Base-by-base conservation (phyloP, 1,140 invertebrate species). In the Philotrypesis tridentata region DNA sequence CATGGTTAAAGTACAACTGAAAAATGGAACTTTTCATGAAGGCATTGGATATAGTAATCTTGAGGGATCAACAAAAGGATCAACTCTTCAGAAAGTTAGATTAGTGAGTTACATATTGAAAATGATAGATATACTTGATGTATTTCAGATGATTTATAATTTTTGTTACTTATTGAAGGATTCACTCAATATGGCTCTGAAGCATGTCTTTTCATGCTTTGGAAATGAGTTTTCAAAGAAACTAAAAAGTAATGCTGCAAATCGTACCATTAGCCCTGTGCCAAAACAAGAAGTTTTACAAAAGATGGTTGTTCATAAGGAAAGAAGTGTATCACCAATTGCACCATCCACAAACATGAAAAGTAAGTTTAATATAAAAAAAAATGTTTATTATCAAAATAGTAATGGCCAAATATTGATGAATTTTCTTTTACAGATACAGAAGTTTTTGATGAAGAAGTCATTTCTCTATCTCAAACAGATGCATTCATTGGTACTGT, bases 11-110 rank as follows among this genome's bases (percentile, higher is more conserved):
- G 80, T 88, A 1, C 87, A 89, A 73, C 61, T 88, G 6, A 25
- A 79, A 3, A 71, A 88, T 86, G 88, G 88, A 65, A 87, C 29
- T 7, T 88, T 84, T 82, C 89, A 90, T 9, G 87, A 90, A 82
- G 87, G 86, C 12, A 77, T 89, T 40, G 88, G 87, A 25, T 90
- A 89, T 70, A 85, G 75, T 60, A 68, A 68, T 40, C 77, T 71
- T 5, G 88, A 88, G 61, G 84, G 82, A 33, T 71, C 82, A 9
- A 61, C 79, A 23, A 89, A 89, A 84, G 87, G 87, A 73, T 82
- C 83, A 60, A 80, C 88, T 1, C 83, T 89, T 65, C 80, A 86
- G 25, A 87, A 71, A 70, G 86, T 87, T 5, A 85, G 88, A 84
- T 55, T 77, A 65, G 88, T 89, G 84, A 29, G 82, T 85, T 61